Percentiles rank a stretch among this genome's conserved stretches.
Evolutionary conservation across 2,888 invertebrate genomes (phyloP).

Genomic region (Linnaemya tessellans): DNA sequence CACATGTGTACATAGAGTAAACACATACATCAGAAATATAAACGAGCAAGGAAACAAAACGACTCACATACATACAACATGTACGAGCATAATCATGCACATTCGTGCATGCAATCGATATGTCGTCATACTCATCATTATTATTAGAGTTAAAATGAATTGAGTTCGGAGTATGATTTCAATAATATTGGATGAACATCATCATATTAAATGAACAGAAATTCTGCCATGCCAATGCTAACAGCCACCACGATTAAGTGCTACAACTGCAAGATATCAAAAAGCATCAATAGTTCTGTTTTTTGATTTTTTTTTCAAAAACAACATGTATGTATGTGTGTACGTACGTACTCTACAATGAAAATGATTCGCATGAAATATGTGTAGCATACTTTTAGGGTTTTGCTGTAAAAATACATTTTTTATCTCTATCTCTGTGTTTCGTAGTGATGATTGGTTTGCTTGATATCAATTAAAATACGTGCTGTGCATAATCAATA

Average conservation of each 20-base stretch:
- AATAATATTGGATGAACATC: slow-evolving; percentile 69
- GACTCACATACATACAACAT: slow-evolving; percentile 57
- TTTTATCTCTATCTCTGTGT: slow-evolving; percentile 5
- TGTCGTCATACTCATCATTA: slow-evolving; percentile 79
- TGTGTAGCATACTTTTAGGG: slow-evolving; percentile 65
- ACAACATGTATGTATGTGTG: slow-evolving; percentile 23
- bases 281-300: slow-evolving; percentile 45
- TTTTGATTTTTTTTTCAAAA: slow-evolving; percentile 17
- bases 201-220: slow-evolving; percentile 69
- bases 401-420: neutral
- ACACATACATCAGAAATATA: slow-evolving; percentile 49
- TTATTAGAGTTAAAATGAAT: slow-evolving; percentile 69
- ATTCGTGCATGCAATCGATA: slow-evolving; percentile 82
- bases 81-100: slow-evolving; percentile 74
- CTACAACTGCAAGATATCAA: slow-evolving; percentile 65
- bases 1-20: slow-evolving; percentile 70
- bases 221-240: slow-evolving; percentile 37
- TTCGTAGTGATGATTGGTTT: slow-evolving; percentile 65
- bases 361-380: slow-evolving; percentile 45
- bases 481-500: slow-evolving; percentile 77
- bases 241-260: slow-evolving; percentile 33
- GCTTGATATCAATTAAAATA: slow-evolving; percentile 81
- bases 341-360: neutral
- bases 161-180: slow-evolving; percentile 68
- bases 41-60: slow-evolving; percentile 54